Base-by-base conservation (phyloP, 1,140 invertebrate species). In the Camponotus floridanus region DNA sequence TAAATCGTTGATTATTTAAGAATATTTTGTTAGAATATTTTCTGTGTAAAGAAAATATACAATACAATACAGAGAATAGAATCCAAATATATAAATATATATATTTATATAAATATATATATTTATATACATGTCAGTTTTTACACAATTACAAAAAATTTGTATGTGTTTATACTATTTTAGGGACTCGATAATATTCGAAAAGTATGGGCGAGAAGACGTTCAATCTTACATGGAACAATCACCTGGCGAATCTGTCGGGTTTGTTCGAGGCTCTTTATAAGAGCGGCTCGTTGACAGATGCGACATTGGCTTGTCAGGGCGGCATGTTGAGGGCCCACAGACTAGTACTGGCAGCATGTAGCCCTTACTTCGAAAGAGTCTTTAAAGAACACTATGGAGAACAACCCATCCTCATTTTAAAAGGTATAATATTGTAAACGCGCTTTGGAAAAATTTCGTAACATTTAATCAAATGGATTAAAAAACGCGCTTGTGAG, bases 141-240 rank as follows among this genome's bases (percentile, higher is more conserved):
- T 39, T 39, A 51, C 13, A 51, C 48, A 51, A 51, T 51, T 18
- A 51, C 15, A 4, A 51, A 51, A 4, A 51, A 51, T 18, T 51
- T 51, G 18, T 4, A 18, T 51, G 48, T 18, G 15, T 1, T 15
- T 48, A 11, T 45, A 13, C 3, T 45, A 15, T 86, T 68, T 26
- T 33, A 91, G 83, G 15, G 48, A 64, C 57, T 70, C 39, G 62
- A 73, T 48, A 26, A 55, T 6, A 39, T 21, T 36, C 3, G 81
- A 93, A 33, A 61, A 73, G 9, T 15, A 95, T 95, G 95, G 96
- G 95, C 85, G 96, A 96, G 71, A 96, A 97, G 92, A 96, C 96
- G 90, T 97, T 97, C 94, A 96, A 97, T 94, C 94, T 97, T 70
- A 96, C 96, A 88, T 97, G 97, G 96, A 97, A 97, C 95, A 97